phyloP scores from a whole-genome alignment of 2,797 vertebrate genomes.

The Phyllotis vaccarum region DNA sequence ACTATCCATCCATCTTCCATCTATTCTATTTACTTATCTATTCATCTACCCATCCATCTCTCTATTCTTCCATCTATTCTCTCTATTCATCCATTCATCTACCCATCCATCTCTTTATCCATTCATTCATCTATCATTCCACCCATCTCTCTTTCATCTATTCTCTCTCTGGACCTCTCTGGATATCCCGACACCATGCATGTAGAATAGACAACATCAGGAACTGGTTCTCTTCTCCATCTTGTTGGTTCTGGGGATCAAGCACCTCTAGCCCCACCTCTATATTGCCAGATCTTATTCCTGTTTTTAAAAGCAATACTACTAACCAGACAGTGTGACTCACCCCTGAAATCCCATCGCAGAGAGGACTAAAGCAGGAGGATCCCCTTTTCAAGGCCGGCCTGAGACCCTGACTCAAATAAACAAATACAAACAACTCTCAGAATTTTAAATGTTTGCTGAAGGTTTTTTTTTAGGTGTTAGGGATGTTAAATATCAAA shows the following conservation, averaged over 20 bases:
- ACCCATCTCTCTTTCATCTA: no score
- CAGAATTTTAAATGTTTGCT: slow-evolving; percentile 37
- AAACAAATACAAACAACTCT: slow-evolving; percentile 26
- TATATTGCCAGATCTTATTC: not conserved
- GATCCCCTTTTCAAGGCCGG: not conserved
- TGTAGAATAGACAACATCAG: not conserved
- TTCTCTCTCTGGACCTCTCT: no score
- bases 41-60: not conserved
- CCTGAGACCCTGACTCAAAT: not conserved
- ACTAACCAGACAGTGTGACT: not conserved
- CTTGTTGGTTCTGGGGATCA: not conserved
- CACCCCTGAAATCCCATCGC: not conserved
- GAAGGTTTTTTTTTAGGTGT: not conserved
- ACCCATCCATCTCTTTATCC: no score
- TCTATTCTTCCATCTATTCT: no score
- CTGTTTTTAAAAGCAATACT: slow-evolving; percentile 28
- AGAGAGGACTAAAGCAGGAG: not conserved
- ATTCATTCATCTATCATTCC: no score
- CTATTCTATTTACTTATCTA: no score
- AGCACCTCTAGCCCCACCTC: not conserved
- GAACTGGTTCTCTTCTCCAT: not conserved
- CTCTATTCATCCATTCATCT: no score
- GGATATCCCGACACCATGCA: not conserved
- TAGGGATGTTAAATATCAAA: not conserved
- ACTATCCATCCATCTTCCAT: not conserved